phyloP scores from a whole-genome alignment of 2,888 invertebrate genomes.

The Embidobia sp. region DNA sequence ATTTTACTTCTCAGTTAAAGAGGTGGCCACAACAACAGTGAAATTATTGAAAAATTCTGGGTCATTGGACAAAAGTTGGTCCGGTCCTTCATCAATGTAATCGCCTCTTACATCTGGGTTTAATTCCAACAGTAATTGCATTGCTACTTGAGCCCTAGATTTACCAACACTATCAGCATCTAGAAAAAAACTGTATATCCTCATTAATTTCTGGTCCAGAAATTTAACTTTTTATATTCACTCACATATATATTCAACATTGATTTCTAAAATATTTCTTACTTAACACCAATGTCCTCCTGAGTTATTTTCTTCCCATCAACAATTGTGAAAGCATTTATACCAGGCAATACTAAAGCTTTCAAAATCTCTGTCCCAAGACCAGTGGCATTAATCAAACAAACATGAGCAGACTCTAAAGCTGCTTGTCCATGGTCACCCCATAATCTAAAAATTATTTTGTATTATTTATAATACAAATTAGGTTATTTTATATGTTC shows the following conservation, averaged over 20 bases:
- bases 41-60: conserved; percentile 95
- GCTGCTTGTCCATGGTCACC: conserved; percentile 98
- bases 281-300: conserved; percentile 97
- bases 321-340: conserved; percentile 95
- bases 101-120: conserved; percentile 97
- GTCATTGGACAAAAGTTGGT: conserved; percentile 91
- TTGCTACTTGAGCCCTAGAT: conserved; percentile 92
- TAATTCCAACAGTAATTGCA: conserved; percentile 91
- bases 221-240: too few species aligned
- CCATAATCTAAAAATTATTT: conserved; percentile 88
- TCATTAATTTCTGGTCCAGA: not conserved
- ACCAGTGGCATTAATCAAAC: conserved; percentile 95
- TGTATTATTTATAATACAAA: too few species aligned
- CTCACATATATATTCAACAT: too few species aligned
- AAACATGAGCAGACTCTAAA: conserved; percentile 94
- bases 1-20: conserved; percentile 87
- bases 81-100: conserved; percentile 93
- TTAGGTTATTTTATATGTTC: too few species aligned
- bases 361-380: conserved; percentile 97
- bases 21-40: conserved; percentile 91
- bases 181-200: conserved; percentile 91
- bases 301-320: conserved; percentile 93
- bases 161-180: conserved; percentile 90
- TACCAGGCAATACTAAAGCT: conserved; percentile 96
- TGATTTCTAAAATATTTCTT: too few species aligned